phyloP scores from a whole-genome alignment of 2,797 vertebrate species.

The Muscicapa striata region DNA sequence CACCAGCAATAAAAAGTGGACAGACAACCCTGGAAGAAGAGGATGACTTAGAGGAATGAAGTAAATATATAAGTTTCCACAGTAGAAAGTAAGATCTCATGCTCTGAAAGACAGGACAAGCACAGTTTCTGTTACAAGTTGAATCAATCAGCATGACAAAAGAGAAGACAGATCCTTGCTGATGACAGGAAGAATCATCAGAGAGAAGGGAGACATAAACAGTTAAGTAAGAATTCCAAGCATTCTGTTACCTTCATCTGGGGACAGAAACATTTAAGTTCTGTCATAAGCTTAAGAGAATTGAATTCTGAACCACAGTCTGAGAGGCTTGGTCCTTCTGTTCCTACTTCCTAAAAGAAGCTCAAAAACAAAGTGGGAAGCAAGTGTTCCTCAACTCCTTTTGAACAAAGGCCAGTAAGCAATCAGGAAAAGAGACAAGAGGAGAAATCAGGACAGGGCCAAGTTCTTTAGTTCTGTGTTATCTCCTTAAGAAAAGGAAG shows the following conservation, averaged over 20 bases:
- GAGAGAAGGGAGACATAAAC: neutral
- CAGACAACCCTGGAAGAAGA: neutral
- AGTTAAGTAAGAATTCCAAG: neutral
- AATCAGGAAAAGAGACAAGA: neutral
- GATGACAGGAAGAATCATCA: neutral
- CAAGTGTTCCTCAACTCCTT: neutral
- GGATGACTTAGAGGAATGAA: neutral
- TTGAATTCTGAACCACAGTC: neutral
- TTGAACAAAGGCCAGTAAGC: neutral
- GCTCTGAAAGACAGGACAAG: neutral
- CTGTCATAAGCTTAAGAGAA: neutral
- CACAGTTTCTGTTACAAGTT: neutral
- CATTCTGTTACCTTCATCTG: neutral
- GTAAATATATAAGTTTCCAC: neutral
- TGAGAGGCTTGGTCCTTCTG: neutral
- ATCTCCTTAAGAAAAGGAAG: neutral
- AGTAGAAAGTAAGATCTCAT: neutral
- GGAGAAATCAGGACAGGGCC: neutral
- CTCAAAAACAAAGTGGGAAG: neutral
- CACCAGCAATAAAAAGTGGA: neutral
- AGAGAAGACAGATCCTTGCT: neutral
- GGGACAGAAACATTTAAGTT: neutral
- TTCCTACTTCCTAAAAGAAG: neutral
- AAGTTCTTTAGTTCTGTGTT: neutral
- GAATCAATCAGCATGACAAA: constrained; percentile 10